Base-by-base conservation (phyloP, 2,888 invertebrate genomes). In the Catocala fraxini region DNA sequence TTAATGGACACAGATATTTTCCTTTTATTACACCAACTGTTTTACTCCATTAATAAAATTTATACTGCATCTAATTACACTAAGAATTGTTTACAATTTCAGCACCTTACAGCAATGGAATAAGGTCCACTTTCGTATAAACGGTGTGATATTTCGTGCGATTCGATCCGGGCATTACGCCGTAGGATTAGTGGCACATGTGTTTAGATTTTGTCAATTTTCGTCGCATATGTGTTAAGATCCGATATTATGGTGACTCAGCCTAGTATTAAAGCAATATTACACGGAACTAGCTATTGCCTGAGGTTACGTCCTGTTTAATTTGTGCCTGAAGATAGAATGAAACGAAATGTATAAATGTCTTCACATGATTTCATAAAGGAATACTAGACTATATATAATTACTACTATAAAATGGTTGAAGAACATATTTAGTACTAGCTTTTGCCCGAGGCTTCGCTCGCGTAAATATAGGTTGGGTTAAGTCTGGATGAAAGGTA, bases 1-100 rank as follows among this genome's bases (percentile, higher is more conserved):
- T 63, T 73, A 77, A 70, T 73, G 47, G 51, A 59, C 68, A 54
- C 59, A 75, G 78, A 83, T 78, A 84, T 81, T 80, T 80, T 77
- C 68, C 79, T 81, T 79, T 82, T 83, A 86, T 83, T 75, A 75
- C 80, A 68, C 81, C 86, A 86, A 87, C 84, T 86, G 88, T 84
- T 86, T 79, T 77, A 77, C 75, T 76, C 80, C 81, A 82, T 82
- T 82, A 83, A 79, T 79, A 76, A 77, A 83, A 84, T 84, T 87
- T 85, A 86, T 81, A 73, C 66, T 71, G 80, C 81, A 77, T 83
- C 80, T 88, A 87, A 89, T 88, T 87, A 86, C 78, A 68, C 63
- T 69, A 63, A 64, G 65, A 66, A 72, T 60, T 56, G 56, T 43
- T 52, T 56, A 52, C 60, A 59, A 46, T 59, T 66, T 62, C 59